Base-by-base conservation (phyloP, 2,888 invertebrate genomes). In the Phalera bucephala region DNA sequence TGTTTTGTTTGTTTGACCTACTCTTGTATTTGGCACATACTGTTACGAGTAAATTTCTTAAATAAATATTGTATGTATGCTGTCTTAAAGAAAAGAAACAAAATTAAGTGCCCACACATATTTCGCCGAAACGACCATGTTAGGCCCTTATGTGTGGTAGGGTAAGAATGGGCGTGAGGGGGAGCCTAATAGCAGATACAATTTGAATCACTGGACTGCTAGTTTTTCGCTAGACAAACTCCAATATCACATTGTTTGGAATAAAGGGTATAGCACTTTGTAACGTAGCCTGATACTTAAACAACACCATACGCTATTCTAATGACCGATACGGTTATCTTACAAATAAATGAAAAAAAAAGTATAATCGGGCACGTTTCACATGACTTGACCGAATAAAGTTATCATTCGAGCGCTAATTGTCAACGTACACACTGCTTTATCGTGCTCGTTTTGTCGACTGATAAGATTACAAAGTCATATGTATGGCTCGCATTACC, bases 401-500 rank as follows among this genome's bases (percentile, higher is more conserved):
- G 60, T 80, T 85, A 85, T 80, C 80, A 72, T 55, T 50, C 54
- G 52, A 64, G 55, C 68, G 80, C 70, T 87, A 85, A 85, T 85
- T 86, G 81, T 76, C 71, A 62, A 66, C 70, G 78, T 64, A 73
- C 68, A 73, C 67, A 72, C 73, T 72, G 73, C 69, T 77, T 85
- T 86, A 84, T 84, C 84, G 72, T 64, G 61, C 71, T 57, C 67
- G 71, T 78, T 82, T 76, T 78, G n/a, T 69, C 53, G 41, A 40
- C 58, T 60, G 87, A 87, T 87, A 85, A 87, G 86, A 85, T 86
- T 78, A 80, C 48, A 68, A 47, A 66, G 83, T 87, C 85, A 85
- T 86, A 84, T 77, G 86, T 86, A 84, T 77, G 86, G 77, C 63
- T 64, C 62, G 57, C 48, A 45, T 42, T 60, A 65, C 65, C 72